Base-by-base conservation (phyloP, 2,888 invertebrate genomes). In the Tetanocera ferruginea region DNA sequence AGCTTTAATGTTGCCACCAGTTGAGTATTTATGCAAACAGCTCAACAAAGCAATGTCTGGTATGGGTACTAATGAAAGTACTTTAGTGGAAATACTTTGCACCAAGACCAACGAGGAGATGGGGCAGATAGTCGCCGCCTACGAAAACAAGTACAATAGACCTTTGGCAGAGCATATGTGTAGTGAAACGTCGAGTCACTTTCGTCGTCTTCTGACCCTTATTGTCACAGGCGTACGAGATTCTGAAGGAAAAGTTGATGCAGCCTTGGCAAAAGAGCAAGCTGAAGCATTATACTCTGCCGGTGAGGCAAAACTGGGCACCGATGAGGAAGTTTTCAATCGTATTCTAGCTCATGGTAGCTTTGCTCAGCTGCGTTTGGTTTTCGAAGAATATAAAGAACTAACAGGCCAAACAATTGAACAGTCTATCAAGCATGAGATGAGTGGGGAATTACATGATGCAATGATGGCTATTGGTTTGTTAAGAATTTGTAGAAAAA, bases 111-210 rank as follows among this genome's bases (percentile, higher is more conserved):
- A 94, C 89, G 91, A 91, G 43, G 94, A 94, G 87, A 92, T 94
- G 6, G 91, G 91, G 0, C 89, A 91, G 76, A 92, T 94, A 60
- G 93, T 93, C 0, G 91, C 91, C 17, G 91, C 92, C 4, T 94
- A 94, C 83, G 93, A 93, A 86, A 90, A 90, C 84, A 85, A 94
- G 88, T 94, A 93, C 88, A 91, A 92, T 82, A 91, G 93, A 0
- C 93, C 93, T 0, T 87, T 95, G 76, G 94, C 94, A 3, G 93
- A 94, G 84, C 94, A 94, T 86, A 92, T 95, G 90, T 93, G 93
- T 85, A 93, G 93, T 67, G 95, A 95, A 89, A 95, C 95, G 0
- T 93, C 94, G 3, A 95, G 95, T 0, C 93, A 95, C 88, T 94
- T 95, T 89, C 92, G 95, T 57, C 91, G 94, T 8, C 91, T 95